Conservation (phyloP, 92 coral and sea anemone genomes). For the Heliopora coerulea region DNA sequence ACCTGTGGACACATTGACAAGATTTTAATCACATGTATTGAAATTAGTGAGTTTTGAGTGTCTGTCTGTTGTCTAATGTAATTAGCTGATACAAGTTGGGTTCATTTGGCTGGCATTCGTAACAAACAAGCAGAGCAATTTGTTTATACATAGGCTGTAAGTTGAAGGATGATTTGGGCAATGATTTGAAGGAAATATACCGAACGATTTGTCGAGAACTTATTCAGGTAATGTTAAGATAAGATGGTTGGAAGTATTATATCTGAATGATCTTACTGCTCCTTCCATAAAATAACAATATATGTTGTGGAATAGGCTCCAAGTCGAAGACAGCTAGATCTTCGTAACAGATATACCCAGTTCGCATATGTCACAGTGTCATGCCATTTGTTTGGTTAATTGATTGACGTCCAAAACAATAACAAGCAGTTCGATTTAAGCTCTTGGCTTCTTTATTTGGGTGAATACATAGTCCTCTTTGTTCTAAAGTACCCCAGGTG, state of each 20-base stretch:
- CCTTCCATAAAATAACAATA: neutral
- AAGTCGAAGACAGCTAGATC: conserved; percentile 1
- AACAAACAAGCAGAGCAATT: neutral
- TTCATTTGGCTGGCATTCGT: neutral
- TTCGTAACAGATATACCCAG: conserved; percentile 16
- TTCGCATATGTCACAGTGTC: conserved; percentile 32
- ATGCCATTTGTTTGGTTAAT: conserved; percentile 17
- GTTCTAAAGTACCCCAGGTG: conserved; percentile 31
- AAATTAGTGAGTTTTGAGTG: neutral
- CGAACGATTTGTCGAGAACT: too few relatives aligned
- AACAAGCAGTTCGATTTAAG: conserved; percentile 25
- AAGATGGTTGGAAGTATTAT: too few relatives aligned
- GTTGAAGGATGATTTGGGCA: too few relatives aligned
- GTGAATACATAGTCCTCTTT: neutral
- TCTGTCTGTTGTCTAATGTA: neutral
- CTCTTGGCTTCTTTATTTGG: conserved; percentile 25
- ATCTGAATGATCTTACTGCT: too few relatives aligned
- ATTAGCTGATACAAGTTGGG: neutral
- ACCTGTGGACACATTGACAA: too few relatives aligned
- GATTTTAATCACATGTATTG: neutral
- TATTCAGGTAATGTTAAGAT: too few relatives aligned
- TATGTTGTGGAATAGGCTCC: neutral
- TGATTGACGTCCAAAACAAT: conserved; percentile 24
- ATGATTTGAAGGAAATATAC: too few relatives aligned
- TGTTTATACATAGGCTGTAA: neutral